phyloP scores from a whole-genome alignment of 2,113 vertebrate genomes.

The Austrofundulus limnaeus region DNA sequence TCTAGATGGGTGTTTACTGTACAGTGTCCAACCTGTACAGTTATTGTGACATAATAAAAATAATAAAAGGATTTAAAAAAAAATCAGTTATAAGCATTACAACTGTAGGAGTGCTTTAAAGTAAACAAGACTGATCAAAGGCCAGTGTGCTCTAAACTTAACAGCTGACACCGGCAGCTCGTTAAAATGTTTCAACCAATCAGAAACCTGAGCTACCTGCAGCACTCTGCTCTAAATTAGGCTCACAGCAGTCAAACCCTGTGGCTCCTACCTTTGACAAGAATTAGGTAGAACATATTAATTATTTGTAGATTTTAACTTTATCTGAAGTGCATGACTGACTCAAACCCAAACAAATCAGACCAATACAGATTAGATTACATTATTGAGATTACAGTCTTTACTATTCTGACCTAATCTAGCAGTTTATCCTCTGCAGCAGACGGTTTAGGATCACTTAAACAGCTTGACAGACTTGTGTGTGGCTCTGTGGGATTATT shows the following conservation, averaged over 20 bases:
- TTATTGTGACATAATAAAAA: no score
- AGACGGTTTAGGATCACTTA: background rate
- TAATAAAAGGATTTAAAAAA: no score
- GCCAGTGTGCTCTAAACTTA: background rate
- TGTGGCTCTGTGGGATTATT: no score
- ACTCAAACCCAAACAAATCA: background rate
- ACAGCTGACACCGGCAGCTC: background rate
- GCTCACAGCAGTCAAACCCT: background rate
- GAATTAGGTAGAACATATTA: background rate
- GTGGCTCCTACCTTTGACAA: background rate
- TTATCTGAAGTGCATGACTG: no score
- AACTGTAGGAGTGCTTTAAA: no score
- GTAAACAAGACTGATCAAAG: background rate
- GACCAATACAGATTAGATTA: no score
- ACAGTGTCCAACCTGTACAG: no score
- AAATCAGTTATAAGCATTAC: no score
- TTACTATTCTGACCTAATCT: background rate
- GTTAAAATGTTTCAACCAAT: slow-evolving; percentile 12
- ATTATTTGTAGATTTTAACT: background rate
- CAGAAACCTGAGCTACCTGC: background rate
- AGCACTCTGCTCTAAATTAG: background rate
- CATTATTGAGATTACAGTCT: no score
- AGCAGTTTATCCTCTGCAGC: background rate
- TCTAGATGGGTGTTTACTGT: no score
- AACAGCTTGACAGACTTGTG: background rate